Percentiles rank a stretch among this genome's conserved stretches.
phyloP scores from a whole-genome alignment of 2,797 vertebrate genomes.

The Pangasius larnaudii region DNA sequence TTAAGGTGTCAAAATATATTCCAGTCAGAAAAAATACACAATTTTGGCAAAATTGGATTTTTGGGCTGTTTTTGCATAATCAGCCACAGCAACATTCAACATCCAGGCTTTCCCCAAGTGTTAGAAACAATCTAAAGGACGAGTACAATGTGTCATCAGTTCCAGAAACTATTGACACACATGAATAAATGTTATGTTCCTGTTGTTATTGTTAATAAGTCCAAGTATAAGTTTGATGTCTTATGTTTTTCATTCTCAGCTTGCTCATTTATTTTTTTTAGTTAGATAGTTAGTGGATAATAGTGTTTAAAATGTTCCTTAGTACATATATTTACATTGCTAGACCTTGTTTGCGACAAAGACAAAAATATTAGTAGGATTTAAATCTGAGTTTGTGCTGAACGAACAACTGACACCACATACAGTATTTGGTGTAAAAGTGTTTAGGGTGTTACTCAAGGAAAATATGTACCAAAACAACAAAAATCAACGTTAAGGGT shows the following conservation, averaged over 20 bases:
- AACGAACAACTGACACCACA: neutral
- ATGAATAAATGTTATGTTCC: neutral
- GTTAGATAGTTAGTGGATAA: too few relatives aligned
- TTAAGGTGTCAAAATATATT: too few relatives aligned
- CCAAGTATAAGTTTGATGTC: neutral
- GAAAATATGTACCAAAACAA: neutral
- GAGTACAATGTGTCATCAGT: neutral
- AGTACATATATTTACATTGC: too few relatives aligned
- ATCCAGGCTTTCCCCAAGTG: too few relatives aligned
- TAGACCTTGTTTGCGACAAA: neutral
- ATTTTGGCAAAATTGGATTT: too few relatives aligned
- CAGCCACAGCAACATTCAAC: too few relatives aligned
- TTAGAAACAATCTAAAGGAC: neutral
- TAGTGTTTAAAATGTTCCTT: too few relatives aligned
- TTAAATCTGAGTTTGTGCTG: neutral
- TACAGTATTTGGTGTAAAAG: neutral
- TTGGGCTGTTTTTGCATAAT: too few relatives aligned
- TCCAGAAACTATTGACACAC: neutral
- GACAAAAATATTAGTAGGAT: neutral
- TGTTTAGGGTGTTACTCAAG: neutral
- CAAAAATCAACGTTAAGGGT: too few relatives aligned
- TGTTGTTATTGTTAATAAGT: neutral
- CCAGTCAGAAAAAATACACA: too few relatives aligned
- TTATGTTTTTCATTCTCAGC: neutral
- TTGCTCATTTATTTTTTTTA: too few relatives aligned